These are phyloP conservation scores for Hippoglossus hippoglossus DNA, from an alignment of 2,797 vertebrate species.

Conservation along the genomic window DNA sequence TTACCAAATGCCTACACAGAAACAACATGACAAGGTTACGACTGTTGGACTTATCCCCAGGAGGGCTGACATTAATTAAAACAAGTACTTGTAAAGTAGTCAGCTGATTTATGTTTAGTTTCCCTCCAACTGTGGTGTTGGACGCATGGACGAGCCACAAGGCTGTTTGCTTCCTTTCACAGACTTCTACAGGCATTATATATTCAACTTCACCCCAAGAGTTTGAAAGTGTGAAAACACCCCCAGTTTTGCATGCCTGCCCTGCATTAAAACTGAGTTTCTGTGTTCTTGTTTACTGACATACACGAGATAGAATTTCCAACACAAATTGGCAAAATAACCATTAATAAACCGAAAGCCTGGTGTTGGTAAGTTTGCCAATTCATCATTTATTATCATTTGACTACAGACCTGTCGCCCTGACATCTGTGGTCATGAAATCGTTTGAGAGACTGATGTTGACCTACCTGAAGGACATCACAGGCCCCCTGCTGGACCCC, in stretches of 20 bases:
- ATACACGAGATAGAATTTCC: neutral
- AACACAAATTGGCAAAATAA: constrained; percentile 1
- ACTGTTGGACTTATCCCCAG: constrained; percentile 1
- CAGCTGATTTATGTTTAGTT: constrained; percentile 15
- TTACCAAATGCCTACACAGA: neutral
- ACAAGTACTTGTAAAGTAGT: neutral
- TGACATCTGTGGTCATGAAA: no score
- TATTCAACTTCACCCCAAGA: no score
- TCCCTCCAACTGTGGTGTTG: neutral
- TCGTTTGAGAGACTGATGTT: no score
- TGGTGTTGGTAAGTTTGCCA: constrained; percentile 7
- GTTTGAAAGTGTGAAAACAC: constrained; percentile 31
- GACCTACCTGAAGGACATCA: no score
- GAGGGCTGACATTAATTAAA: constrained; percentile 23
- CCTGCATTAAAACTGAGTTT: constrained; percentile 12
- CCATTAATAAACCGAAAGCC: constrained; percentile 5
- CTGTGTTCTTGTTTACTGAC: constrained; percentile 5
- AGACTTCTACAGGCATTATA: neutral
- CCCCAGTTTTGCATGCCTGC: constrained; percentile 15
- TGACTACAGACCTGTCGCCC: no score
- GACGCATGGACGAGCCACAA: neutral
- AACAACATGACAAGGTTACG: constrained; percentile 7
- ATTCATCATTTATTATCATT: neutral
- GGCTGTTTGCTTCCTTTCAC: constrained; percentile 9
- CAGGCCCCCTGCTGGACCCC: no score